Evolutionary conservation across 2,888 invertebrate species (phyloP).

Genomic region (Tachina fera): DNA sequence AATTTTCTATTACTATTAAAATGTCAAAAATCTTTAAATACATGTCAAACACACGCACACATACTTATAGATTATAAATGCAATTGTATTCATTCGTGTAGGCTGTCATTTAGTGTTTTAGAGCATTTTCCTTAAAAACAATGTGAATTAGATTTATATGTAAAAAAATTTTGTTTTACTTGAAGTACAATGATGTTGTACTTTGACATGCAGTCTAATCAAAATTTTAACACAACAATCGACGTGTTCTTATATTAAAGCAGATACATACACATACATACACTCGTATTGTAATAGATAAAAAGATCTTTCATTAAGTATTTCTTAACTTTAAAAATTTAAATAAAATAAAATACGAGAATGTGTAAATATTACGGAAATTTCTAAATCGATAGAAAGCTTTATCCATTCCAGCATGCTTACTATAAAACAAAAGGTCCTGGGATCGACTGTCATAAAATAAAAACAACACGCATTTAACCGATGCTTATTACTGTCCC

Average conservation of each 20-base stretch:
- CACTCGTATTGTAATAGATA: not conserved
- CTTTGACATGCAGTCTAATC: slow-evolving; percentile 67
- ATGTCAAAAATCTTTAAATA: slow-evolving; percentile 49
- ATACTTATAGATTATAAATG: not conserved
- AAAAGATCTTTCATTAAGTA: no score
- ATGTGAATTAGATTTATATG: slow-evolving; percentile 7
- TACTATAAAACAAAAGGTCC: no score
- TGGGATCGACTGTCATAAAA: no score
- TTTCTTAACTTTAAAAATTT: no score
- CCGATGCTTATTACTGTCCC: no score
- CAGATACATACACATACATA: not conserved
- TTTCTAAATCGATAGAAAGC: no score
- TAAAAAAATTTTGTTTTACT: not conserved
- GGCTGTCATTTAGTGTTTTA: slow-evolving; percentile 43
- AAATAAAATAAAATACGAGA: no score
- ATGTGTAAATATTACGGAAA: no score
- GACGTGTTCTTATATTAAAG: slow-evolving; percentile 9
- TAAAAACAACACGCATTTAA: no score
- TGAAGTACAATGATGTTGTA: slow-evolving; percentile 24
- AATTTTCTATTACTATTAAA: slow-evolving; percentile 43
- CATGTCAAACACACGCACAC: not conserved
- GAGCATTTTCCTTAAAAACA: slow-evolving; percentile 20
- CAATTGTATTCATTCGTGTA: slow-evolving; percentile 40
- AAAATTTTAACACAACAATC: slow-evolving; percentile 67
- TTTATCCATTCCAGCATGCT: no score